These are phyloP conservation scores for Cephalopachus bancanus DNA, from an alignment of 2,797 vertebrate species.

Conservation along the genomic window DNA sequence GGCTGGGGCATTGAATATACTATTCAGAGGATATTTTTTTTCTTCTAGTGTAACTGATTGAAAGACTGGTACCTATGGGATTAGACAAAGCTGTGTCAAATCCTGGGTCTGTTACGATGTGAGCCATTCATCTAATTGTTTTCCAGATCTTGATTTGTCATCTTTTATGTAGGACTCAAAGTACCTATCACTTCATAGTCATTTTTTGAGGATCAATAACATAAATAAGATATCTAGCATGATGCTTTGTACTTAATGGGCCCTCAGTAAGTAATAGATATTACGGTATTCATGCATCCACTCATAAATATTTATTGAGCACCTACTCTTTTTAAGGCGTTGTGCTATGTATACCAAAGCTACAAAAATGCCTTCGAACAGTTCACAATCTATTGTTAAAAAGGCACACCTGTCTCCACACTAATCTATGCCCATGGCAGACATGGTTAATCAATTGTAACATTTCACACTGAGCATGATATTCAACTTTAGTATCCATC, in stretches of 20 bases:
- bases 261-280: neutral
- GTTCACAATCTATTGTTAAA: neutral
- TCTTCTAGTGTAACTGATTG: neutral
- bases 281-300: neutral
- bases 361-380: neutral
- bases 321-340: neutral
- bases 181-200: neutral
- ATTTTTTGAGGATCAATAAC: constrained; percentile 16
- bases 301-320: neutral
- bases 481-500: neutral
- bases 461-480: neutral
- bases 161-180: neutral
- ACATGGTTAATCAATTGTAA: neutral
- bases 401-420: neutral
- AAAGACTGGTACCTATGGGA: neutral
- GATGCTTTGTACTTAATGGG: neutral
- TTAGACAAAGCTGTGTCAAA: neutral
- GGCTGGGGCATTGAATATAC: neutral
- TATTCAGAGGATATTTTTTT: neutral
- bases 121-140: neutral
- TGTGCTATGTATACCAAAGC: neutral
- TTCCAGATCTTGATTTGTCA: neutral
- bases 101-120: neutral
- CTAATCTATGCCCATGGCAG: neutral
- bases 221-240: neutral